These are phyloP conservation scores for Caenorhabditis sp. DNA, from an alignment of 2,888 invertebrate species.

Conservation along the genomic window DNA sequence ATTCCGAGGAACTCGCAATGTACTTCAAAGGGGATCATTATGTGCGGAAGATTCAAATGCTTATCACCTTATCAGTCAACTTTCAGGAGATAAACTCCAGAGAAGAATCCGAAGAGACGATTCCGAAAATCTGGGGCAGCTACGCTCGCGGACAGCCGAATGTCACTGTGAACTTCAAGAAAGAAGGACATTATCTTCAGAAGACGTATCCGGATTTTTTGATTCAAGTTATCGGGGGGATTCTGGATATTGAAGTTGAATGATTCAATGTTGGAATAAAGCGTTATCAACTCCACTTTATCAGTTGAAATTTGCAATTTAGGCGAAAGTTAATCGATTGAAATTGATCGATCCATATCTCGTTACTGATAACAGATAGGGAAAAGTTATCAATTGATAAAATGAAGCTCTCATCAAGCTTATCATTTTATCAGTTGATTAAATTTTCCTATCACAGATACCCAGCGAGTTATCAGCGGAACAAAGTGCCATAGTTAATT, in stretches of 20 bases:
- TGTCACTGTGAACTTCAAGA: slow-evolving; percentile 52
- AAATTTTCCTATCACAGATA: no score
- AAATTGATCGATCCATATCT: no score
- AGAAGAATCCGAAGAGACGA: slow-evolving; percentile 43
- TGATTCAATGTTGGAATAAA: no score
- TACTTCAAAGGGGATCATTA: slow-evolving; percentile 49
- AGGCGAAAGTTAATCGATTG: no score
- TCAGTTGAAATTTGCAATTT: no score
- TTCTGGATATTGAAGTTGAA: slow-evolving; percentile 26
- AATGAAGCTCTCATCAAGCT: no score
- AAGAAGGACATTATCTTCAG: slow-evolving; percentile 61
- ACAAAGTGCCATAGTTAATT: no score
- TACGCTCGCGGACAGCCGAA: slow-evolving; percentile 25
- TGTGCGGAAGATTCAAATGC: slow-evolving; percentile 19
- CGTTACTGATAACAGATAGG: no score
- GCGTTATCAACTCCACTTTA: no score
- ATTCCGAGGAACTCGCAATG: slow-evolving; percentile 53
- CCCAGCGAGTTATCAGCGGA: no score
- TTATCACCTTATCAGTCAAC: not conserved
- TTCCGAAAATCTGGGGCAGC: slow-evolving; percentile 34
- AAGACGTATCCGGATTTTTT: slow-evolving; percentile 58
- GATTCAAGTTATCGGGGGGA: slow-evolving; percentile 44
- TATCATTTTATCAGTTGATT: no score
- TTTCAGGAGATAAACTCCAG: slow-evolving; percentile 49
- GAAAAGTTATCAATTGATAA: no score